These are phyloP conservation scores for Diplogasteroides magnus DNA, from an alignment of 1,140 invertebrate genomes.

Conservation along the genomic window DNA sequence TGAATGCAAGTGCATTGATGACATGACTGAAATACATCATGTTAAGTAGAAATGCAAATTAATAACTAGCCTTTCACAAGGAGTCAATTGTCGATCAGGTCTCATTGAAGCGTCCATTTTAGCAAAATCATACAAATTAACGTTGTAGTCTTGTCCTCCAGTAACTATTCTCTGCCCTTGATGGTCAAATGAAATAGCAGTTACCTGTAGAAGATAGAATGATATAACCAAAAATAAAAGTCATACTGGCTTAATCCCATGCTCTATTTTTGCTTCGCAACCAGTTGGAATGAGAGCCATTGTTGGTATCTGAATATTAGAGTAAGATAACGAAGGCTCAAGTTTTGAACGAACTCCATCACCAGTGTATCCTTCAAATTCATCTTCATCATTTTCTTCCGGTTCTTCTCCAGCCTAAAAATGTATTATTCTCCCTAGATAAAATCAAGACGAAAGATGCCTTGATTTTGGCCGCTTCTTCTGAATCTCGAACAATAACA, in stretches of 20 bases:
- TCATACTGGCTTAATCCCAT: slow-evolving; percentile 31
- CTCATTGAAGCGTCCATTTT: slow-evolving; percentile 87
- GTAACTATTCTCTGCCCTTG: slow-evolving; percentile 83
- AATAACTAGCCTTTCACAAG: slow-evolving; percentile 91
- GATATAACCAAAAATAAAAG: slow-evolving; percentile 16
- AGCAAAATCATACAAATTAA: slow-evolving; percentile 94
- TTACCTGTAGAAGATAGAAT: slow-evolving; percentile 34
- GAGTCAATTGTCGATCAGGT: slow-evolving; percentile 82
- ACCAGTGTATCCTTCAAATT: background rate
- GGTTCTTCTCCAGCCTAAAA: background rate
- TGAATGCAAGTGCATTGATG: slow-evolving; percentile 82
- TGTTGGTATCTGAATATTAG: slow-evolving; percentile 13
- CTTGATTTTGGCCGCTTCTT: background rate
- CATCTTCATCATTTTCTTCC: background rate
- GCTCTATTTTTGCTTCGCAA: slow-evolving; percentile 23
- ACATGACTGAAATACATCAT: slow-evolving; percentile 66
- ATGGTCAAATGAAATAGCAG: slow-evolving; percentile 78
- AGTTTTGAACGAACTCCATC: background rate
- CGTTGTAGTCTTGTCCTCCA: slow-evolving; percentile 86
- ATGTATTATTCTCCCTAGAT: background rate
- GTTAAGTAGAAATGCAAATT: background rate
- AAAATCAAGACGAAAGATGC: background rate
- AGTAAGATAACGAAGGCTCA: too few species aligned
- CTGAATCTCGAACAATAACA: background rate
- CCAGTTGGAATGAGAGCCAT: slow-evolving; percentile 29